Evolutionary conservation across 92 coral and sea anemone genomes (phyloP).

Genomic region (Anthopleura xanthogrammica): DNA sequence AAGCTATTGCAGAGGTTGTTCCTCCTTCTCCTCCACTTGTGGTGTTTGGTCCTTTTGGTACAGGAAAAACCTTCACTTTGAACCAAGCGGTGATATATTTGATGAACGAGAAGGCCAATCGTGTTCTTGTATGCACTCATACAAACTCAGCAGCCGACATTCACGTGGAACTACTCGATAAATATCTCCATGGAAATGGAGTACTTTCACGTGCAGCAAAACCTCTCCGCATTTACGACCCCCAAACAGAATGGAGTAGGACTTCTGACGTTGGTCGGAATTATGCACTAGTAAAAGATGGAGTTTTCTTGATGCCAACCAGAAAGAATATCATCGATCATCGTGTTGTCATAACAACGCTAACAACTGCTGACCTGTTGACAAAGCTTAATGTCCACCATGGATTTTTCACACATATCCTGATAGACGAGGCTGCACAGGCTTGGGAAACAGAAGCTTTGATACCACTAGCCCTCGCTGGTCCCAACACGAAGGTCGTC

Average conservation of each 20-base stretch:
- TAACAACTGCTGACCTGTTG: slow-evolving; percentile 73
- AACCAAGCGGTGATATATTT: slow-evolving; percentile 77
- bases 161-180: slow-evolving; percentile 73
- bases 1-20: slow-evolving; percentile 40
- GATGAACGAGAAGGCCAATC: slow-evolving; percentile 52
- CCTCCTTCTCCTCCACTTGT: slow-evolving; percentile 75
- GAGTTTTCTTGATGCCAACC: slow-evolving; percentile 56
- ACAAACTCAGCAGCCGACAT: slow-evolving; percentile 94
- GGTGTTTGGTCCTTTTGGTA: slow-evolving; percentile 97
- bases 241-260: slow-evolving; percentile 39
- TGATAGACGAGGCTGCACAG: slow-evolving; percentile 96
- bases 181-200: slow-evolving; percentile 42
- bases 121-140: slow-evolving; percentile 88
- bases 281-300: slow-evolving; percentile 57
- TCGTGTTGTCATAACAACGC: slow-evolving; percentile 82
- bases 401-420: slow-evolving; percentile 85
- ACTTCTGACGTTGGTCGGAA: slow-evolving; percentile 27
- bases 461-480: slow-evolving; percentile 80
- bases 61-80: slow-evolving; percentile 90
- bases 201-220: slow-evolving; percentile 53
- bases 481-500: slow-evolving; percentile 76
- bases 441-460: slow-evolving; percentile 89
- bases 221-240: slow-evolving; percentile 68
- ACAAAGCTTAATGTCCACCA: slow-evolving; percentile 57
- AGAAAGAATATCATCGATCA: slow-evolving; percentile 51